These are phyloP conservation scores for Trichopria drosophilae DNA, from an alignment of 2,888 invertebrate genomes.

Conservation along the genomic window DNA sequence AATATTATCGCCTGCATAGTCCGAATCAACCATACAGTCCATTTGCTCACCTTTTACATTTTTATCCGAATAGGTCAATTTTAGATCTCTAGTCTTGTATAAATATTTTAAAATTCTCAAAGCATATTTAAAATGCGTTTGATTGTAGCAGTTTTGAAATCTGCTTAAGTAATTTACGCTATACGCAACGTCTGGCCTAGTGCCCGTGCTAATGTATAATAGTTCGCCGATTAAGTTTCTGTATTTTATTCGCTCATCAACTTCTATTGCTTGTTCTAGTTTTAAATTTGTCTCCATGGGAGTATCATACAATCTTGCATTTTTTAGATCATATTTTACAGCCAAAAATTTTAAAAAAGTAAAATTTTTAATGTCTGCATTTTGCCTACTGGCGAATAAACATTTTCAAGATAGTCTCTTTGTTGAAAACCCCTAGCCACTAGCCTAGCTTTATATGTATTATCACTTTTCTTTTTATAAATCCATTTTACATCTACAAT, in stretches of 20 bases:
- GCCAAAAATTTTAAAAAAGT: constrained; percentile 16
- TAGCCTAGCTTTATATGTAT: constrained; percentile 30
- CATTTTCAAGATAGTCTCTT: constrained; percentile 23
- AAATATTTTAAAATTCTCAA: constrained; percentile 12
- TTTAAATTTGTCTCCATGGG: constrained; percentile 10
- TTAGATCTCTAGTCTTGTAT: constrained; percentile 9
- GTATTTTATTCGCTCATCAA: constrained; percentile 11
- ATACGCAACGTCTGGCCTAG: constrained; percentile 6
- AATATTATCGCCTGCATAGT: too few species aligned
- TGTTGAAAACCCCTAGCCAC: constrained; percentile 33
- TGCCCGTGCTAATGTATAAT: constrained; percentile 23
- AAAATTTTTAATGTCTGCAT: constrained; percentile 25
- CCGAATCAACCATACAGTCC: constrained; percentile 4
- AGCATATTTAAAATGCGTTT: constrained; percentile 1
- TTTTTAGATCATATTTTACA: constrained; percentile 21
- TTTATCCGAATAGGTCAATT: constrained; percentile 11
- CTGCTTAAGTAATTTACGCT: constrained; percentile 8
- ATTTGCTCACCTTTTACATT: too few species aligned
- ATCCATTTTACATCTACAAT: constrained; percentile 32
- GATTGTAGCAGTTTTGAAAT: constrained; percentile 7
- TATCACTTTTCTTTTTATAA: constrained; percentile 25
- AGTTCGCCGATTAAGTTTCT: constrained; percentile 28
- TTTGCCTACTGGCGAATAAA: constrained; percentile 27
- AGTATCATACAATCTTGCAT: constrained; percentile 15
- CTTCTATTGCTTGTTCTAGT: constrained; percentile 4